Percentiles rank a stretch among this genome's conserved stretches.
phyloP scores from a whole-genome alignment of 2,888 invertebrate genomes.

The Agriotes lineatus region DNA sequence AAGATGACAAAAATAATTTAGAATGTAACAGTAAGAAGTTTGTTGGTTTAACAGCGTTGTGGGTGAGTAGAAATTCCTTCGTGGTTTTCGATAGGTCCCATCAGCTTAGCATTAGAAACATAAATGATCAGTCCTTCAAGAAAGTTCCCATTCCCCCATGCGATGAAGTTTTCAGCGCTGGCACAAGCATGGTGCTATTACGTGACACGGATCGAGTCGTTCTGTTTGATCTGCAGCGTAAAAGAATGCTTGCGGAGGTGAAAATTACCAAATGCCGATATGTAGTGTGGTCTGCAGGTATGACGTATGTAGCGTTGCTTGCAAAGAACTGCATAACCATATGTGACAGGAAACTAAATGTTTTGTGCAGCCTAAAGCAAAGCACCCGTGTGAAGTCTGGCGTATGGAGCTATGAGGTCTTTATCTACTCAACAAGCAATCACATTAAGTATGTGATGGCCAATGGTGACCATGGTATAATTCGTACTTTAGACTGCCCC shows the following conservation, averaged over 20 bases:
- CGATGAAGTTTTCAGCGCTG: constrained; percentile 99
- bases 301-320: constrained; percentile 94
- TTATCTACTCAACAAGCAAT: constrained; percentile 98
- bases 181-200: constrained; percentile 95
- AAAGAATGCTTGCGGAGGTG: constrained; percentile 76
- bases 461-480: constrained; percentile 98
- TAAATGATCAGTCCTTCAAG: constrained; percentile 97
- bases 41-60: constrained; percentile 91
- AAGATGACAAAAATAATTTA: constrained; percentile 69
- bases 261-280: constrained; percentile 91
- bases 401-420: constrained; percentile 97
- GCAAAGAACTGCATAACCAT: constrained; percentile 95
- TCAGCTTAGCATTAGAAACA: constrained; percentile 92
- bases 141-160: constrained; percentile 90
- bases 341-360: constrained; percentile 91
- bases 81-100: constrained; percentile 95
- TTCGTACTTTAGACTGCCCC: constrained; percentile 96
- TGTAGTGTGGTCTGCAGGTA: constrained; percentile 96
- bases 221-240: constrained; percentile 96
- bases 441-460: constrained; percentile 98
- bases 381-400: constrained; percentile 97
- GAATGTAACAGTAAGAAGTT: constrained; percentile 84
- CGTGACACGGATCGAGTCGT: constrained; percentile 93
- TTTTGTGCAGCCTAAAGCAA: constrained; percentile 93
- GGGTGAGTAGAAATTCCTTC: constrained; percentile 98